These are phyloP conservation scores for Erannis defoliaria DNA, from an alignment of 2,888 invertebrate species.

Conservation along the genomic window DNA sequence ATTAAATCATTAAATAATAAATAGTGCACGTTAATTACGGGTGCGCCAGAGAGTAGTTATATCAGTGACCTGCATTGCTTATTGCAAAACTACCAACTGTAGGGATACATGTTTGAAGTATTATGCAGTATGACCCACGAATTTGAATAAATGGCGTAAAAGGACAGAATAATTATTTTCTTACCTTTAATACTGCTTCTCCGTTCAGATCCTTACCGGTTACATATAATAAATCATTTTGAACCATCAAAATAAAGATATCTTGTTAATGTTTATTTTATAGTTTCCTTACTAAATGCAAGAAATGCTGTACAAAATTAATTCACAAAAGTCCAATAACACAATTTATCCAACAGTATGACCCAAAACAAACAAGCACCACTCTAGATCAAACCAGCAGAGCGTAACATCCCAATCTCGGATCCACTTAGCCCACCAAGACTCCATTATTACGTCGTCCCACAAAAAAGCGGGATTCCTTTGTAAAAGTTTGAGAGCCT, in stretches of 20 bases:
- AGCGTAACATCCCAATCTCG: constrained; percentile 43
- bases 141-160: too few relatives aligned
- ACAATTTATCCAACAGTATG: constrained; percentile 22
- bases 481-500: constrained; percentile 75
- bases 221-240: too few relatives aligned
- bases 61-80: too few relatives aligned
- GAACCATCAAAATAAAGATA: neutral
- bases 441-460: constrained; percentile 54
- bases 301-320: neutral
- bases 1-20: too few relatives aligned
- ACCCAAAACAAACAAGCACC: constrained; percentile 38
- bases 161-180: too few relatives aligned
- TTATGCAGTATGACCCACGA: too few relatives aligned
- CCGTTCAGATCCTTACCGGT: too few relatives aligned
- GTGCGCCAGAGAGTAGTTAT: too few relatives aligned
- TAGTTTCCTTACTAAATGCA: neutral
- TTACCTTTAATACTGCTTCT: too few relatives aligned
- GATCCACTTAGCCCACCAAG: constrained; percentile 39
- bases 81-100: too few relatives aligned
- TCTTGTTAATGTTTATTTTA: neutral
- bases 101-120: too few relatives aligned
- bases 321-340: neutral
- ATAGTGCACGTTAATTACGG: too few relatives aligned
- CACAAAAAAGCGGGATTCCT: constrained; percentile 55
- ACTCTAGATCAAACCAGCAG: constrained; percentile 37